Percentiles rank a stretch among this genome's conserved stretches.
Evolutionary conservation across 2,888 invertebrate genomes (phyloP).

Genomic region (Zele albiditarsus): DNA sequence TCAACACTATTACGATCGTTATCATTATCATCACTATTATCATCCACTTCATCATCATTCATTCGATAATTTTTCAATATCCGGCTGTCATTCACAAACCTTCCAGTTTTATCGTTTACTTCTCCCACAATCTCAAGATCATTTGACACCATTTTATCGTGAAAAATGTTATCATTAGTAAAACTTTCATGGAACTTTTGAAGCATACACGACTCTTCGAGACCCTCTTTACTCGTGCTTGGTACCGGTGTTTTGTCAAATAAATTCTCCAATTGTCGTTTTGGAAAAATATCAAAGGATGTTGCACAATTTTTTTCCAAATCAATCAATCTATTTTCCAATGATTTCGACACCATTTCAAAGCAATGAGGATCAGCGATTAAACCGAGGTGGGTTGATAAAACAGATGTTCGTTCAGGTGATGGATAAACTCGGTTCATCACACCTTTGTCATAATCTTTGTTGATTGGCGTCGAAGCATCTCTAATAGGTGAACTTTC

Average conservation of each 20-base stretch:
- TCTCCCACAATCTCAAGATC: neutral
- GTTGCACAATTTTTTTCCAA: neutral
- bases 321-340: slow-evolving; percentile 10
- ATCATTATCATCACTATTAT: slow-evolving; percentile 16
- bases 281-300: neutral
- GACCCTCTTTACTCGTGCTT: slow-evolving; percentile 26
- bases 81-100: neutral
- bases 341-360: neutral
- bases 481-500: slow-evolving; percentile 1
- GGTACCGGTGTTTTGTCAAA: slow-evolving; percentile 11
- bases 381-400: neutral
- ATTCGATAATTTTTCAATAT: neutral
- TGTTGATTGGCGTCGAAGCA: neutral
- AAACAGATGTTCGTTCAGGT: slow-evolving; percentile 8
- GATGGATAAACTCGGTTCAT: slow-evolving; percentile 23
- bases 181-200: slow-evolving; percentile 4
- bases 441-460: slow-evolving; percentile 5
- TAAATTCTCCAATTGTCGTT: neutral
- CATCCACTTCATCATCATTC: neutral
- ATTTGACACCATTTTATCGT: neutral
- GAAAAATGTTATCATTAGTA: neutral
- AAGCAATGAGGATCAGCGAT: slow-evolving; percentile 7
- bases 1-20: slow-evolving; percentile 9
- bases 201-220: slow-evolving; percentile 15
- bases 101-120: neutral